These are phyloP conservation scores for Dione juno DNA, from an alignment of 2,888 invertebrate species.

Conservation along the genomic window DNA sequence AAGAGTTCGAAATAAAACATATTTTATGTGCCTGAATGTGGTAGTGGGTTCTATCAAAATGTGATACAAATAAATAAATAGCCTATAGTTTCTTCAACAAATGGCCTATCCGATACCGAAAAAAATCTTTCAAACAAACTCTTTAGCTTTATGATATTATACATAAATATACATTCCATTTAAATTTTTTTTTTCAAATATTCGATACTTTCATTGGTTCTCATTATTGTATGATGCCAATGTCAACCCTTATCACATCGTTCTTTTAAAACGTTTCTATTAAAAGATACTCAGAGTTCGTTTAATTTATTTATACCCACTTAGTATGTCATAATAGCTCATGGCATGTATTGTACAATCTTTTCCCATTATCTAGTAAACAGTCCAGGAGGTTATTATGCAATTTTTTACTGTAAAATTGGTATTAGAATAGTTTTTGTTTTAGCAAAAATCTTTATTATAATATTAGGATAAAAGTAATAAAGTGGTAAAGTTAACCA, in stretches of 20 bases:
- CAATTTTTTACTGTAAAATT: too few relatives aligned
- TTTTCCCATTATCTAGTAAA: not conserved
- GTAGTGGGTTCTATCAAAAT: too few relatives aligned
- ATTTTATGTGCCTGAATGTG: too few relatives aligned
- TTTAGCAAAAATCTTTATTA: too few relatives aligned
- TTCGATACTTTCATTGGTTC: not conserved
- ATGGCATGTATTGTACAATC: not conserved
- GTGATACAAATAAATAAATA: too few relatives aligned
- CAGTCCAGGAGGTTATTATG: not conserved
- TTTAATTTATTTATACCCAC: not conserved
- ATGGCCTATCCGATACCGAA: too few relatives aligned
- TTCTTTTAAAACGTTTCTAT: conserved; percentile 6
- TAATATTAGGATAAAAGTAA: too few relatives aligned
- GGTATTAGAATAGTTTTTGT: too few relatives aligned
- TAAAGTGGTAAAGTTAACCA: too few relatives aligned
- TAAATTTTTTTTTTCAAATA: not conserved
- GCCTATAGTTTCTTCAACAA: too few relatives aligned
- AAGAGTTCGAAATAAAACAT: too few relatives aligned
- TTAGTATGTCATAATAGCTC: not conserved
- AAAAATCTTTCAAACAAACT: too few relatives aligned
- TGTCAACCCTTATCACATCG: conserved; percentile 12
- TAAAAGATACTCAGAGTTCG: not conserved
- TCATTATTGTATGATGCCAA: not conserved
- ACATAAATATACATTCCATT: not conserved
- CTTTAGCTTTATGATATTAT: not conserved